These are phyloP conservation scores for Pygoscelis antarcticus DNA, from an alignment of 2,113 vertebrate genomes.

Conservation along the genomic window DNA sequence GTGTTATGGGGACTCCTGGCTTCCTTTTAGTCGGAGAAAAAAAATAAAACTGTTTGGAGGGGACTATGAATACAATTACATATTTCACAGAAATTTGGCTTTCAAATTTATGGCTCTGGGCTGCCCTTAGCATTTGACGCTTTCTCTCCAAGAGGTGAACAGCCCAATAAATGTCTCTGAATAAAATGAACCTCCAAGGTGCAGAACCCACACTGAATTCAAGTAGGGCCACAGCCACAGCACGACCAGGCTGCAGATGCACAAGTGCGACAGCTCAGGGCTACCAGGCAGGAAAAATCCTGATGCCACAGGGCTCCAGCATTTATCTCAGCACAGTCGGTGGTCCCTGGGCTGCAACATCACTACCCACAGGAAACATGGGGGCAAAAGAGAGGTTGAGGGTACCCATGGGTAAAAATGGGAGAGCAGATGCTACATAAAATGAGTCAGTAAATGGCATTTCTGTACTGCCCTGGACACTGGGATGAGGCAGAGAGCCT, in stretches of 20 bases:
- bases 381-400: background rate
- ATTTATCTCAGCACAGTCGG: background rate
- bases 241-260: rapidly evolving
- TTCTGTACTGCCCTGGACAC: background rate
- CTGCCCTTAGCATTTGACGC: background rate
- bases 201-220: background rate
- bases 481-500: background rate
- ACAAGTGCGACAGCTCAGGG: background rate
- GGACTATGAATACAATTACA: background rate
- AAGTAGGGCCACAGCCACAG: background rate
- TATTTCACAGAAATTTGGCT: background rate
- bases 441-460: background rate
- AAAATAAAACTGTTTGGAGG: background rate
- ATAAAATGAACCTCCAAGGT: background rate
- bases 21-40: background rate
- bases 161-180: background rate
- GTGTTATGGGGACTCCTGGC: background rate
- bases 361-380: background rate
- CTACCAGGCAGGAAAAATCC: background rate
- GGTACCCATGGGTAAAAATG: background rate
- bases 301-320: rapidly evolving
- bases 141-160: background rate
- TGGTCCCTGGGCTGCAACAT: background rate
- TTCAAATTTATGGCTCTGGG: background rate
- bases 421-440: background rate